Base-by-base conservation (phyloP, 1,140 invertebrate genomes). In the Helicoverpa armigera region DNA sequence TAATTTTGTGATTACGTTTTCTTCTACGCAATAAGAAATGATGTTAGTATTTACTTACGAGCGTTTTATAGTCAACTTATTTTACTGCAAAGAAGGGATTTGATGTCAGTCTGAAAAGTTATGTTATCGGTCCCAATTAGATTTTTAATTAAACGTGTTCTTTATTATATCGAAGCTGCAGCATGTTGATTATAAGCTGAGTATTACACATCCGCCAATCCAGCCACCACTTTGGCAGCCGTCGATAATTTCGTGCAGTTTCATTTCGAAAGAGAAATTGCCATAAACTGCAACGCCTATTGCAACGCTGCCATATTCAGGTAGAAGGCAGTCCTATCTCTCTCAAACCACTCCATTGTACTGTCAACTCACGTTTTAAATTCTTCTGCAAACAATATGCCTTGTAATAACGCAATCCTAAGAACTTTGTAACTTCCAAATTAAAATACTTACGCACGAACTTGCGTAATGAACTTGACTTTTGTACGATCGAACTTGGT, bases 321-420 rank as follows among this genome's bases (percentile, higher is more conserved):
- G 69, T 29, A 23, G 69, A 72, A 53, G 63, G 31, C 50, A 53
- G 1, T 43, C 11, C 69, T 48, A 31, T 72, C 69, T 53, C n/a
- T 54, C 50, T 29, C 18, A 70, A 72, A 54, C 69, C 12, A 72
- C 50, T 54, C 69, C 69, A 72, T 72, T 72, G 69, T 72, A 54
- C 69, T 72, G 69, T 72, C 69, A 54, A 50, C 69, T 54, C 50
- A 72, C 23, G 50, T 72, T 70, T 70, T 53, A 50, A 70, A 51
- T 72, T 54, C 69, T 72, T 72, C 69, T 72, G 50, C 50, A 72
- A 72, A 72, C 69, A 72, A 72, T 72, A 72, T 53, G 69, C 18
- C 50, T 72, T 23, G 48, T 29, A 53, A 51, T 72, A 72, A 72
- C 69, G 50, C 23, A 50, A 53, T 72, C 54, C 54, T 72, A 72